phyloP scores from a whole-genome alignment of 2,113 vertebrate species.

The Talpa occidentalis region DNA sequence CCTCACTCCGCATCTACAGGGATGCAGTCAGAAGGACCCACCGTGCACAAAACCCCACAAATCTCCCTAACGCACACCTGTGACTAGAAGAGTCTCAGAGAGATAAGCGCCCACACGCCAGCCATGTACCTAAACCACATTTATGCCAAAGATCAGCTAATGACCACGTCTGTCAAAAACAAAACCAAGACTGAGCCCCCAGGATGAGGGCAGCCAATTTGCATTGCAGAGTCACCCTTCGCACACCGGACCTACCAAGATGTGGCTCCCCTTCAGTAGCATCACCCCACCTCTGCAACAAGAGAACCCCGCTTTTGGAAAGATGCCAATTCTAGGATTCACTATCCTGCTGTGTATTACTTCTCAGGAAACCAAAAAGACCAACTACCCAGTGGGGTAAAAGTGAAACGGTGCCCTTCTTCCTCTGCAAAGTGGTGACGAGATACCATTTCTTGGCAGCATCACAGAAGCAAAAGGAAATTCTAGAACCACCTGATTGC shows the following conservation, averaged over 20 bases:
- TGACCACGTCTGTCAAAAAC: conserved; percentile 27
- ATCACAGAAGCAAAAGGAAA: neutral
- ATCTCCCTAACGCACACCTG: neutral
- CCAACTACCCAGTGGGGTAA: neutral
- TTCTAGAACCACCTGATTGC: neutral
- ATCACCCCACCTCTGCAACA: neutral
- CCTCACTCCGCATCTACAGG: neutral
- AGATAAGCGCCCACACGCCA: neutral
- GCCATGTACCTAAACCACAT: neutral
- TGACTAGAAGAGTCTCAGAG: neutral
- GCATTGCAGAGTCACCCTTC: neutral
- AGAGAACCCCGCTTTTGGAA: conserved; percentile 34
- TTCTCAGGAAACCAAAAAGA: conserved; percentile 2
- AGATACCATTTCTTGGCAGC: conserved; percentile 20
- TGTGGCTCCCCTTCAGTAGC: neutral
- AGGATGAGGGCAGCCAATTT: neutral
- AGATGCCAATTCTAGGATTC: neutral
- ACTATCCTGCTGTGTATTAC: neutral
- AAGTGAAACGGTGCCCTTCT: neutral
- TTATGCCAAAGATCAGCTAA: neutral
- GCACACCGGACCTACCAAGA: neutral
- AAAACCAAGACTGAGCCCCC: neutral
- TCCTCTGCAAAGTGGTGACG: neutral
- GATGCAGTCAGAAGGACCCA: neutral
- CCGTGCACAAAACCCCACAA: neutral